Percentiles rank a stretch among this genome's conserved stretches.
These are phyloP conservation scores for Acropora yongei DNA, from an alignment of 64 coral and sea anemone genomes.

Conservation along the genomic window DNA sequence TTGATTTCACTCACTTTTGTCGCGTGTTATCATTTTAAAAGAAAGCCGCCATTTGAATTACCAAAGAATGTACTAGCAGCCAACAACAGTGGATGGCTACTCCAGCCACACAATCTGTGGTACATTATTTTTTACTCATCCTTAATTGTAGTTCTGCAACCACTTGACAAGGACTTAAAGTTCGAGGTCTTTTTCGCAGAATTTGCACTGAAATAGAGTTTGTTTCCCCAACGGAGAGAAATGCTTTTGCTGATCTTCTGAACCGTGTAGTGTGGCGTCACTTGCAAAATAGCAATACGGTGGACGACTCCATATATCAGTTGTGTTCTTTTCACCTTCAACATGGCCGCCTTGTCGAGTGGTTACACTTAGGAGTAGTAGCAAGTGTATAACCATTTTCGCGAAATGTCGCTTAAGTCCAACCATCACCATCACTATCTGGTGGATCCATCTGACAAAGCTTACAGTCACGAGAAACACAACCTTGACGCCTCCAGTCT, in stretches of 20 bases:
- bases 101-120: not conserved
- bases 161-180: not conserved
- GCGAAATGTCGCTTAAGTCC: not conserved
- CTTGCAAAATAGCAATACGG: not conserved
- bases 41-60: slow-evolving; percentile 17
- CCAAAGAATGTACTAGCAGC: slow-evolving; percentile 13
- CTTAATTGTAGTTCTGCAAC: slow-evolving; percentile 1
- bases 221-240: not conserved
- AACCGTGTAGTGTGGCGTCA: not conserved
- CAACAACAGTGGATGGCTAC: not conserved
- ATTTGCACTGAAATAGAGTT: not conserved
- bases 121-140: not conserved
- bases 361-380: not conserved
- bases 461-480: not conserved
- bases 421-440: slow-evolving; percentile 24
- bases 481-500: not conserved
- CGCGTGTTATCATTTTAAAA: slow-evolving; percentile 3
- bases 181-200: not conserved
- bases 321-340: not conserved
- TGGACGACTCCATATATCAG: not conserved
- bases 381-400: not conserved
- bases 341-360: not conserved
- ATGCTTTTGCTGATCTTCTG: slow-evolving; percentile 1
- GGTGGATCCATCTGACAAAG: slow-evolving; percentile 18
- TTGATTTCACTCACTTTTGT: too few species aligned